These are phyloP conservation scores for Drosophila nigricruria DNA, from an alignment of 2,888 invertebrate genomes.

Conservation along the genomic window DNA sequence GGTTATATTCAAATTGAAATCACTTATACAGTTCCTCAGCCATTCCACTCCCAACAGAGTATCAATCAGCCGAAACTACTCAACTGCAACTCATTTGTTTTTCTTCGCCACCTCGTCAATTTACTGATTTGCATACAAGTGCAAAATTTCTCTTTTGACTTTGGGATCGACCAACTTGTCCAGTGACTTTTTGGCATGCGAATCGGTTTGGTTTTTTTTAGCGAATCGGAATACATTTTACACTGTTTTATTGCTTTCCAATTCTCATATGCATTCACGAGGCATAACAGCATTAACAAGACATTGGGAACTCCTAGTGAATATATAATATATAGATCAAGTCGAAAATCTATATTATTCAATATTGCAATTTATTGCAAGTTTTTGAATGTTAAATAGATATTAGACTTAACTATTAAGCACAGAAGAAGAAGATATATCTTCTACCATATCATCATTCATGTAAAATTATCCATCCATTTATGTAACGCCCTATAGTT, in stretches of 20 bases:
- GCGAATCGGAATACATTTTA: slow-evolving; percentile 29
- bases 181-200: slow-evolving; percentile 42
- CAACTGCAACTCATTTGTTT: neutral
- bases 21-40: neutral
- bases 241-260: slow-evolving; percentile 2
- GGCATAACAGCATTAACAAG: slow-evolving; percentile 5
- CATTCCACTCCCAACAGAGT: neutral
- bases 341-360: neutral
- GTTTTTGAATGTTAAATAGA: no score
- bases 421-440: neutral
- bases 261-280: neutral
- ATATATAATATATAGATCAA: no score
- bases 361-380: neutral
- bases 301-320: neutral
- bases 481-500: no score
- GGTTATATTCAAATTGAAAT: neutral
- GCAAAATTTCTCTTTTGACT: slow-evolving; percentile 48
- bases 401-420: no score
- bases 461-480: no score
- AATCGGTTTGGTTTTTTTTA: slow-evolving; percentile 19
- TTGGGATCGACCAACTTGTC: slow-evolving; percentile 22
- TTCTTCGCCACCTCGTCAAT: slow-evolving; percentile 10
- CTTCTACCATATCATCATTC: neutral
- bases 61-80: neutral
- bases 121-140: slow-evolving; percentile 42